A percentile compares a stretch with the other conserved stretches of the same genome.
phyloP scores from a whole-genome alignment of 2,113 vertebrate genomes.

The Brachyhypopomus occidentalis region DNA sequence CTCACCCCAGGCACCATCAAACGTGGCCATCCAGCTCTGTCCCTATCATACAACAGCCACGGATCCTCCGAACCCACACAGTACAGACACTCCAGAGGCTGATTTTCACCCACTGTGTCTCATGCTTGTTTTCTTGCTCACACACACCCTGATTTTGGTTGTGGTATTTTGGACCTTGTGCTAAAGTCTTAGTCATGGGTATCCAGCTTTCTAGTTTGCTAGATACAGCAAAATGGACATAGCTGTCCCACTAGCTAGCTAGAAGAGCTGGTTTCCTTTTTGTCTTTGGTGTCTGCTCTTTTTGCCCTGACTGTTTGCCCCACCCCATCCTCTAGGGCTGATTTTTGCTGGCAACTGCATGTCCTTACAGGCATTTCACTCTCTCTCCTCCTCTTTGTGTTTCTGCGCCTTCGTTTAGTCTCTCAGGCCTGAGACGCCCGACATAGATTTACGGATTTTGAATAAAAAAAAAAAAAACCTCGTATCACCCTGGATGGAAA shows the following conservation, averaged over 20 bases:
- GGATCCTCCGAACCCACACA: neutral
- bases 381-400: neutral
- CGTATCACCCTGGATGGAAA: too few relatives aligned
- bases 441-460: neutral
- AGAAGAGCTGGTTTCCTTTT: neutral
- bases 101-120: slow-evolving; percentile 12
- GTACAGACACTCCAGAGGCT: slow-evolving; percentile 5
- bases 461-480: neutral
- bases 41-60: slow-evolving; percentile 42
- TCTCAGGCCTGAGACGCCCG: slow-evolving; percentile 5
- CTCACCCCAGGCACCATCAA: slow-evolving; percentile 30
- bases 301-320: neutral
- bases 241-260: slow-evolving; percentile 11
- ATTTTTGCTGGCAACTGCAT: slow-evolving; percentile 38
- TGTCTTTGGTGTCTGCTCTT: slow-evolving; percentile 16
- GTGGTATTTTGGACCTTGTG: neutral
- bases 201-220: neutral
- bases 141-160: neutral
- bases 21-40: slow-evolving; percentile 34
- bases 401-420: slow-evolving; percentile 20
- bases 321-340: slow-evolving; percentile 28
- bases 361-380: slow-evolving; percentile 21
- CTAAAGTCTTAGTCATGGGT: too few relatives aligned
- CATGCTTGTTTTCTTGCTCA: neutral
- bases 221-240: neutral